A percentile compares a stretch with the other conserved stretches of the same genome.
These are phyloP conservation scores for Thripadectes ignobilis DNA, from an alignment of 2,797 vertebrate species.

Conservation along the genomic window DNA sequence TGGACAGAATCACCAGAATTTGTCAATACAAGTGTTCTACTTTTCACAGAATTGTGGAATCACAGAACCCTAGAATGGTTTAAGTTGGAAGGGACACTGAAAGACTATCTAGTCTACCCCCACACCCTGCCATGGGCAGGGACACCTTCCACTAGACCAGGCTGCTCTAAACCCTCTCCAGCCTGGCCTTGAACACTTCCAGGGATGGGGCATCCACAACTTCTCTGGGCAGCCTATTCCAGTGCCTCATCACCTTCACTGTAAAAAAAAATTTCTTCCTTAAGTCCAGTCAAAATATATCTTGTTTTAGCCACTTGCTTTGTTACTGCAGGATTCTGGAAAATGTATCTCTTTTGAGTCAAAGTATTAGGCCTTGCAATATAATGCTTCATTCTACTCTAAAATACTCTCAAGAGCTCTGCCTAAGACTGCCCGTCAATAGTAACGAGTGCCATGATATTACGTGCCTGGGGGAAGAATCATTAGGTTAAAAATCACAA, in stretches of 20 bases:
- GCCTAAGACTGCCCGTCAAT: background rate
- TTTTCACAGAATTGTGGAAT: background rate
- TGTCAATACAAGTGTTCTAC: background rate
- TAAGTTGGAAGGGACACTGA: background rate
- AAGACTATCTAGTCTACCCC: background rate
- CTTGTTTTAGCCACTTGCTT: background rate
- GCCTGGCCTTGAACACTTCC: background rate
- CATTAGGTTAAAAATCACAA: background rate
- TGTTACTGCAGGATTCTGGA: background rate
- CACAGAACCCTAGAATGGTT: background rate
- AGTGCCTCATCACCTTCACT: rapidly evolving
- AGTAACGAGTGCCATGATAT: background rate
- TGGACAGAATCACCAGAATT: background rate
- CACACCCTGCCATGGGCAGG: background rate
- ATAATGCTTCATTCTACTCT: background rate
- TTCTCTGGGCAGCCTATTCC: background rate
- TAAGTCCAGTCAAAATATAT: background rate
- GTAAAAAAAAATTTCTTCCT: background rate
- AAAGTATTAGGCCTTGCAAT: background rate
- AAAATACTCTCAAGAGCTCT: background rate
- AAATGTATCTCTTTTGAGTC: background rate
- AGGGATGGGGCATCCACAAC: background rate
- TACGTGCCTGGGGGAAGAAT: background rate
- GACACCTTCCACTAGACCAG: background rate
- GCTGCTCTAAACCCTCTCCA: background rate